Percentiles rank a stretch among this genome's conserved stretches.
Conservation (phyloP, 2,113 vertebrate species). For the Osmerus mordax region DNA sequence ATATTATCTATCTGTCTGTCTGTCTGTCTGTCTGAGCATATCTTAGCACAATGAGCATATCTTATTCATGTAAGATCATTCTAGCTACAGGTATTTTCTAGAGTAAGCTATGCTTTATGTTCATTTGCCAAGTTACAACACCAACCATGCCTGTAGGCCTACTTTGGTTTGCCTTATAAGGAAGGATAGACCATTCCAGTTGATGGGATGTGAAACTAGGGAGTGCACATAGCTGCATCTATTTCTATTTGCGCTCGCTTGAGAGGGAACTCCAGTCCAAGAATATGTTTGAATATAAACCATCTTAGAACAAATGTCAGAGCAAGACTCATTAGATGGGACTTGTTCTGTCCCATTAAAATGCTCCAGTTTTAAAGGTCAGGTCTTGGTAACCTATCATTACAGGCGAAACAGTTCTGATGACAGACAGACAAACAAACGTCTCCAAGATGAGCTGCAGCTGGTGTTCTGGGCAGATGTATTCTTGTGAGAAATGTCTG, state of each 20-base stretch:
- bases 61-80: constrained; percentile 1
- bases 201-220: constrained; percentile 4
- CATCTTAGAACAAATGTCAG: not conserved
- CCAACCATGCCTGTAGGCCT: not conserved
- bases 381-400: not conserved
- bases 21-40: not conserved
- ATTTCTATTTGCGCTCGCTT: not conserved
- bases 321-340: not conserved
- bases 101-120: constrained; percentile 10
- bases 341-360: not conserved
- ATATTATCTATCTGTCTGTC: not conserved
- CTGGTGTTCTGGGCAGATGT: too few species aligned
- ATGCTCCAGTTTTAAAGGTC: not conserved
- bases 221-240: constrained; percentile 28
- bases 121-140: not conserved
- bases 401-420: not conserved
- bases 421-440: too few species aligned
- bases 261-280: not conserved
- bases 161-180: constrained; percentile 12
- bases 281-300: not conserved
- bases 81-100: constrained; percentile 2
- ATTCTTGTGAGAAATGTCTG: too few species aligned
- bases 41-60: not conserved
- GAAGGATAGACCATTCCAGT: not conserved
- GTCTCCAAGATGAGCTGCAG: too few species aligned